phyloP scores from a whole-genome alignment of 2,888 invertebrate genomes.

The Oeneis ivallda region DNA sequence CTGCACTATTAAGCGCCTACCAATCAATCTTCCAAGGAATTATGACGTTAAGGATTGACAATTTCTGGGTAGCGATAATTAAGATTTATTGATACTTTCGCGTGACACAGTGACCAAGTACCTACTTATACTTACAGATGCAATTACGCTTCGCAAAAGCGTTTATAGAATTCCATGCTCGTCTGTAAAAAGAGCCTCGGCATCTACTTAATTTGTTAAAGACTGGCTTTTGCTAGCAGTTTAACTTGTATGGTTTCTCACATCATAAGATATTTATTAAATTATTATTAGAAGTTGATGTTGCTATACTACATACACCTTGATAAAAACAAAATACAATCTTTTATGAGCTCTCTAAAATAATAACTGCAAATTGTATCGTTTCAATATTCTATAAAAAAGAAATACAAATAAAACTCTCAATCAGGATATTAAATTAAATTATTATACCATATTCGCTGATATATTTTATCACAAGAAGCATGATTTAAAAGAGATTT shows the following conservation, averaged over 20 bases:
- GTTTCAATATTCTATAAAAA: neutral
- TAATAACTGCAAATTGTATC: neutral
- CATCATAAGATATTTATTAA: neutral
- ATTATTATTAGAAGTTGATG: neutral
- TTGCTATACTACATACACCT: neutral
- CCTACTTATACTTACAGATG: slow-evolving; percentile 25
- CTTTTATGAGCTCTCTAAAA: neutral
- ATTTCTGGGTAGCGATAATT: slow-evolving; percentile 39
- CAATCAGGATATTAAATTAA: neutral
- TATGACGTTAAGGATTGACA: slow-evolving; percentile 26
- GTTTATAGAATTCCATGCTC: slow-evolving; percentile 50
- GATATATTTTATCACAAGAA: neutral
- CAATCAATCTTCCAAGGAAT: slow-evolving; percentile 5
- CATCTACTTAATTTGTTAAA: slow-evolving; percentile 10
- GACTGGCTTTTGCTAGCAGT: neutral
- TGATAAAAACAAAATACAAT: neutral
- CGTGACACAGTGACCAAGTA: slow-evolving; percentile 54
- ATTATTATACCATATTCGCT: neutral
- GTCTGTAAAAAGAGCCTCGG: slow-evolving; percentile 13
- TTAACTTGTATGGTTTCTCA: neutral
- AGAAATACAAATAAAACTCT: neutral
- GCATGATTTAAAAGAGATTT: neutral
- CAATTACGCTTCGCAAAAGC: slow-evolving; percentile 53
- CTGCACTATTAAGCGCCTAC: neutral
- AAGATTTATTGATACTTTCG: slow-evolving; percentile 42